Base-by-base conservation (phyloP, 2,797 vertebrate genomes). In the Chromis chromis region DNA sequence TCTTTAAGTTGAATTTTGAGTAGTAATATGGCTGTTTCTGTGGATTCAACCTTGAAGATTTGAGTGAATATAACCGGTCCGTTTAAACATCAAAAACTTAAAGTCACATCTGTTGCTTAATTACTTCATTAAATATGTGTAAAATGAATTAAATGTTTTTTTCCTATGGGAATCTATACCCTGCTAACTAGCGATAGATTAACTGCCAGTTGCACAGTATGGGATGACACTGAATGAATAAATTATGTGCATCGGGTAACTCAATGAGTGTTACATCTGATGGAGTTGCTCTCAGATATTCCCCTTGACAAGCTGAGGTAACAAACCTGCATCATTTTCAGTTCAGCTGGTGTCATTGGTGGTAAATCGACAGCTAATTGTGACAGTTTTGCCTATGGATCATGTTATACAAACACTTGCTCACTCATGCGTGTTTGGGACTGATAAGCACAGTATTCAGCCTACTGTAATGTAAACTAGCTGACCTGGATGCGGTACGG, bases 141-240 rank as follows among this genome's bases (percentile, higher is more conserved):
- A 12, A 54, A 70, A 75, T 10, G 54, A 10, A 22, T 69, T 16
- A 11, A 71, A 46, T 44, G 22, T 40, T 22, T 56, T 13, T 40
- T 22, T 50, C 25, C 21, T 16, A 16, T 50, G 17, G 54, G 68
- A 83, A 72, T 87, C 48, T 70, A 79, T 82, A 83, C 42, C n/a
- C 40, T 53, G 49, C 69, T 77, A 83, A 64, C 70, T 73, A 76
- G 66, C 72, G 76, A 83, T 83, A 70, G 67, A 88, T 89, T 85
- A 88, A 86, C 74, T 85, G 81, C 81, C 67, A 57, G 53, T 42
- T 79, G 83, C 71, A 63, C 67, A 76, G 89, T 92, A 93, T 95
- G 90, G 89, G 84, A 93, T 94, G 89, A 93, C 93, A 86, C 82
- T 24, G 21, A 48, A 86, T 96, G 79, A 94, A 96, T 95, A 92